Conservation (phyloP, 2,888 invertebrate genomes). For the Drosophila kanekoi region DNA sequence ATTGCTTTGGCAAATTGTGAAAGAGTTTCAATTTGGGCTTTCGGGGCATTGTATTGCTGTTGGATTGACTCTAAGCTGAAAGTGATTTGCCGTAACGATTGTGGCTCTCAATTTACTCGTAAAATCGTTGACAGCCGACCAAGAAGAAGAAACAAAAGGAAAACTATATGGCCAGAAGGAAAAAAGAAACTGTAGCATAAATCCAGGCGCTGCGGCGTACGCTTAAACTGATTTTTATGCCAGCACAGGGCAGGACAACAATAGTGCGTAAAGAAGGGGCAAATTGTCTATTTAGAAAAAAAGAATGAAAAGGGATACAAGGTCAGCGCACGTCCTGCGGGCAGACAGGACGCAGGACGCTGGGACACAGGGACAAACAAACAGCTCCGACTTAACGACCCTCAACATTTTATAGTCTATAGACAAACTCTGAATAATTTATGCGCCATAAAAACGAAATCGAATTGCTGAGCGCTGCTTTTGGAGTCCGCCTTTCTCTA, state of each 20-base stretch:
- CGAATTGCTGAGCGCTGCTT: conserved; percentile 67
- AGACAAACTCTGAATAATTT: conserved; percentile 77
- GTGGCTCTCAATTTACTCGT: conserved; percentile 71
- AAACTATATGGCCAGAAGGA: conserved; percentile 17
- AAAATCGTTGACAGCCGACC: conserved; percentile 62
- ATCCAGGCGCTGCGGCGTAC: conserved; percentile 63
- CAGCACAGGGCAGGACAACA: conserved; percentile 26
- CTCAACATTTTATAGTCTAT: conserved; percentile 75
- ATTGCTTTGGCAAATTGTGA: conserved; percentile 16
- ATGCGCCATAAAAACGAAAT: conserved; percentile 76
- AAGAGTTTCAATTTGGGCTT: conserved; percentile 45
- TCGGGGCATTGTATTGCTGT: conserved; percentile 25
- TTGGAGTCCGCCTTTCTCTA: conserved; percentile 38
- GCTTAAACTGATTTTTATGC: conserved; percentile 76
- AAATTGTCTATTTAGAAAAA: conserved; percentile 70
- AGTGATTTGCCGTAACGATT: conserved; percentile 74
- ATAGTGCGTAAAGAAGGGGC: conserved; percentile 72
- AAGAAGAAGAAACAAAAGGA: conserved; percentile 26
- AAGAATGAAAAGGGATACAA: conserved; percentile 63
- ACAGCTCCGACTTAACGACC: conserved; percentile 61
- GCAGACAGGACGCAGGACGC: conserved; percentile 14
- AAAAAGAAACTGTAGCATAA: conserved; percentile 57
- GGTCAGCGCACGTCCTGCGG: conserved; percentile 61
- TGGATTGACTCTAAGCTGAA: conserved; percentile 57
- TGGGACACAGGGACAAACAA: conserved; percentile 5